These are phyloP conservation scores for Desoria tigrina DNA, from an alignment of 2,888 invertebrate species.

Conservation along the genomic window DNA sequence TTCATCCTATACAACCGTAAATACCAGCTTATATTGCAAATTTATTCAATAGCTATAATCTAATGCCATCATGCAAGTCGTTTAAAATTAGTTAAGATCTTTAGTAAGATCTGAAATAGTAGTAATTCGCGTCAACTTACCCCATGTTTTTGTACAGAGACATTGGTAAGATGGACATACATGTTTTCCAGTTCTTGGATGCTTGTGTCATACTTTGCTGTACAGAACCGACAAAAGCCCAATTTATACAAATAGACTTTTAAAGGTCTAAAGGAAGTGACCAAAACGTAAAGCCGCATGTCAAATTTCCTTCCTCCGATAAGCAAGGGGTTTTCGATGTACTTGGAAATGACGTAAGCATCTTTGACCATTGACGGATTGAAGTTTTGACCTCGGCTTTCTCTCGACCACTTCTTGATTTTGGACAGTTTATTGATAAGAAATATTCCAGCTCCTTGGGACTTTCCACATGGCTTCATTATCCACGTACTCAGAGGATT, in stretches of 20 bases:
- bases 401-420: conserved; percentile 84
- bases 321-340: conserved; percentile 77
- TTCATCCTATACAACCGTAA: conserved; percentile 67
- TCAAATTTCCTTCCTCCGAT: conserved; percentile 97
- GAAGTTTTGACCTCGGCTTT: conserved; percentile 75
- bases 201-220: conserved; percentile 89
- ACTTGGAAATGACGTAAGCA: conserved; percentile 94
- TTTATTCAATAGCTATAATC: not conserved
- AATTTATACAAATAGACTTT: conserved; percentile 86
- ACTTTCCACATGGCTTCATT: conserved; percentile 89
- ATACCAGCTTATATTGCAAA: not conserved
- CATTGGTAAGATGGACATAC: conserved; percentile 94
- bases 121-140: conserved; percentile 59
- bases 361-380: conserved; percentile 83
- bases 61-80: too few species aligned
- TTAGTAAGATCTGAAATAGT: not conserved
- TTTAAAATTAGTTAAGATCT: not conserved
- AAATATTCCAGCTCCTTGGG: conserved; percentile 92
- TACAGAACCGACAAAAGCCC: conserved; percentile 94
- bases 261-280: conserved; percentile 93
- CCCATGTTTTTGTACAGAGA: conserved; percentile 96
- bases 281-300: conserved; percentile 88
- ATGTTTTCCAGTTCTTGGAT: conserved; percentile 85
- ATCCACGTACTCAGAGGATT: conserved; percentile 95
- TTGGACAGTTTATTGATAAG: conserved; percentile 93